phyloP scores from a whole-genome alignment of 2,888 invertebrate genomes.

The Chelonus formosanus region DNA sequence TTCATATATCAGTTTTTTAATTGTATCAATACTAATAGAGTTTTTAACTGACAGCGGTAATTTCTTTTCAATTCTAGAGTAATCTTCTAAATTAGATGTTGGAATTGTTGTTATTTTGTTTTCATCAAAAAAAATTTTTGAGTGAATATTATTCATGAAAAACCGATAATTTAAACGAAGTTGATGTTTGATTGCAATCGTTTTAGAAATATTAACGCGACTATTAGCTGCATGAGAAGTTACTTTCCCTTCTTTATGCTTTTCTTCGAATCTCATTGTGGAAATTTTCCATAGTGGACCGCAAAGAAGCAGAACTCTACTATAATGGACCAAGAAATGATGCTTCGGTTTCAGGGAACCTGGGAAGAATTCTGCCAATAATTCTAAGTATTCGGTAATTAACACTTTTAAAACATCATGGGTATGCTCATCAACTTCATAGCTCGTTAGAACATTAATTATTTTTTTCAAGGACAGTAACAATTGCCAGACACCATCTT shows the following conservation, averaged over 20 bases:
- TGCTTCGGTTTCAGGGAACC: slow-evolving; percentile 40
- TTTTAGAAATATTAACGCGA: slow-evolving; percentile 40
- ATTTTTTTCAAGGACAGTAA: no score
- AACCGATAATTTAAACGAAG: slow-evolving; percentile 37
- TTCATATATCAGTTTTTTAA: no score
- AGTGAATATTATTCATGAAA: no score
- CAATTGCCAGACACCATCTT: no score
- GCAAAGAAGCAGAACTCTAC: slow-evolving; percentile 36
- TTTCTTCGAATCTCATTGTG: slow-evolving; percentile 39
- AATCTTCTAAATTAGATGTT: no score
- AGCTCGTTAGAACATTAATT: no score
- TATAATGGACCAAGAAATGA: slow-evolving; percentile 42
- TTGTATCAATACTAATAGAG: no score
- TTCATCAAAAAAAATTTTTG: no score
- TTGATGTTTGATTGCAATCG: slow-evolving; percentile 41
- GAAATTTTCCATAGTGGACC: slow-evolving; percentile 41
- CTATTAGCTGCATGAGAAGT: slow-evolving; percentile 33
- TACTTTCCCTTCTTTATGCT: slow-evolving; percentile 41
- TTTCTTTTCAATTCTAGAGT: no score
- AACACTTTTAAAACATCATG: slow-evolving; percentile 18
- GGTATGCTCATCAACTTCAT: no score
- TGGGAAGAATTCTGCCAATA: slow-evolving; percentile 29
- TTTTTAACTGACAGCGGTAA: no score
- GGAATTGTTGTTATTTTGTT: no score
- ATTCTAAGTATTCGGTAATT: slow-evolving; percentile 34